Evolutionary conservation across 2,797 vertebrate species (phyloP), one percentile per base, ranked within the genome.

Genomic region (Phaenicophaeus curvirostris): DNA sequence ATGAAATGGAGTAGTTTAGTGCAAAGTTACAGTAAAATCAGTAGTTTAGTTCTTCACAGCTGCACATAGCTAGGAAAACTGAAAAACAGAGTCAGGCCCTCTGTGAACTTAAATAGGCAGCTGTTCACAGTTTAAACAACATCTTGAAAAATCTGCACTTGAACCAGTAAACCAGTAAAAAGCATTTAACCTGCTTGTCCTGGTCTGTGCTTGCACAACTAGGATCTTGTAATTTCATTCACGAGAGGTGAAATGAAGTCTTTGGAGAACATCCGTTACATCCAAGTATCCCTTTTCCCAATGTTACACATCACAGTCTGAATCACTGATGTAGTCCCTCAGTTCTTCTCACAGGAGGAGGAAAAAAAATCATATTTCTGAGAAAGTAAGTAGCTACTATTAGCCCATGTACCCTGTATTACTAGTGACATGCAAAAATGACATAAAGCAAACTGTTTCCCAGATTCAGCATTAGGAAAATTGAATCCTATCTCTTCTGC

Each of bases 161-260:
- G 89, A 93, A 59, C 58, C 88, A 87, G 46, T 44, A 94, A 88
- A 85, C 37, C 51, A 77, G 46, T 68, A 87, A 94, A 79, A 3
- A 85, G 11, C 21, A 79, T 85, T 89, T 93, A 39, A 87, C 31
- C 65, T 87, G 39, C 81, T 95, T 83, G 58, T 86, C 23, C 51
- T 87, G 69, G 35, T 87, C 82, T 78, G 18, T 63, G 48, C 53
- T 85, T 66, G 21, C 58, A n/a, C 69, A 78, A 27, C 51, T 83
- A 54, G 31, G 17, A 42, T 80, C 50, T 83, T 72, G 14, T 68
- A 4, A 89, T 81, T 80, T 91, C 51, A 53, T 74, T 90, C 63
- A 39, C 7, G 24, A 88, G 65, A 77, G 57, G 20, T 68, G 50
- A 77, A 31, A 89, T 24, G 50, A 19, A 77, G 44, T 17, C 46